phyloP scores from a whole-genome alignment of 2,888 invertebrate species.

The Notodromas monacha region DNA sequence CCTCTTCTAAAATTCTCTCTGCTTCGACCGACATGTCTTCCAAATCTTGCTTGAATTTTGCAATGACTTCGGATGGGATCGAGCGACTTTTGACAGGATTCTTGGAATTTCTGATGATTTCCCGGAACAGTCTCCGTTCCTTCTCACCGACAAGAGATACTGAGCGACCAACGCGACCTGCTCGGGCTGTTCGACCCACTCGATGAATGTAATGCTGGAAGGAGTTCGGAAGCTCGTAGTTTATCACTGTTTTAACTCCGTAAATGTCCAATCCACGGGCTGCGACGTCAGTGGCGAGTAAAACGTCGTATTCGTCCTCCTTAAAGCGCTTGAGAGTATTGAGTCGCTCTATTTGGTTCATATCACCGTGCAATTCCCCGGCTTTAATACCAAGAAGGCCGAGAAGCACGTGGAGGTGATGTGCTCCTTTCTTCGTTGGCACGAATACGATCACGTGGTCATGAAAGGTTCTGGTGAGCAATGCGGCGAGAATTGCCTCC shows the following conservation, averaged over 20 bases:
- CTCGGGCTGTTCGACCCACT: constrained; percentile 81
- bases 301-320: constrained; percentile 28
- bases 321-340: constrained; percentile 62
- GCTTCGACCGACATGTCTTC: too few species aligned
- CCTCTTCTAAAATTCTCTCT: constrained; percentile 46
- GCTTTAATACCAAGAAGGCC: constrained; percentile 60
- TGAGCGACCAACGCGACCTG: constrained; percentile 59
- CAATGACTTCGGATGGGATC: constrained; percentile 56
- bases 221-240: constrained; percentile 77
- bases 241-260: constrained; percentile 86
- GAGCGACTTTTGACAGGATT: constrained; percentile 55
- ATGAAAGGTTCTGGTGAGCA: constrained; percentile 57
- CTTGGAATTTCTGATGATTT: constrained; percentile 51
- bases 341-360: constrained; percentile 74
- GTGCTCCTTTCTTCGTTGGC: constrained; percentile 80
- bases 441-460: constrained; percentile 80
- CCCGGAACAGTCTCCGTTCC: constrained; percentile 63
- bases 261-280: constrained; percentile 79
- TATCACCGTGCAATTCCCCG: constrained; percentile 73
- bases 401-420: constrained; percentile 59
- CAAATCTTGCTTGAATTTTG: constrained; percentile 44
- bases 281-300: constrained; percentile 79
- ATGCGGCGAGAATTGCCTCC: constrained; percentile 50
- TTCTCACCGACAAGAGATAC: constrained; percentile 78
- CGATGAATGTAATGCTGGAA: constrained; percentile 84